These are phyloP conservation scores for Odontomyia ornata DNA, from an alignment of 2,888 invertebrate genomes.

Conservation along the genomic window DNA sequence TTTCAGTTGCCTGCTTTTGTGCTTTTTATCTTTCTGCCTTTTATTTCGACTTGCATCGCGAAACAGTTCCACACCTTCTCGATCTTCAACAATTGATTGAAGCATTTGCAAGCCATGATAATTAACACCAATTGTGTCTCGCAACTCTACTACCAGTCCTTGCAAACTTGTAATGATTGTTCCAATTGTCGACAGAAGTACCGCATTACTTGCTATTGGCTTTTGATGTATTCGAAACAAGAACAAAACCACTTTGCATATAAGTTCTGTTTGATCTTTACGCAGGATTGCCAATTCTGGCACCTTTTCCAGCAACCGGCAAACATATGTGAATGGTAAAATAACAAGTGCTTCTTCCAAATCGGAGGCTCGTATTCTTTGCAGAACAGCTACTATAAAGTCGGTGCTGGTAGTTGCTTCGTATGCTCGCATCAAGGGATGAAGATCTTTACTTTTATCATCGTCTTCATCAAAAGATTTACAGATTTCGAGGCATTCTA, in stretches of 20 bases:
- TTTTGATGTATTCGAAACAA: constrained; percentile 79
- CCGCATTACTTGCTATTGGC: constrained; percentile 78
- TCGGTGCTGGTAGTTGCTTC: constrained; percentile 77
- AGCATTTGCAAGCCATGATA: constrained; percentile 81
- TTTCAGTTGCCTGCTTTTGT: constrained; percentile 70
- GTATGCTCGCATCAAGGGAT: constrained; percentile 84
- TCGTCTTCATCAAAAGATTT: constrained; percentile 66
- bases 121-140: constrained; percentile 89
- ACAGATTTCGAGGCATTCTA: constrained; percentile 88
- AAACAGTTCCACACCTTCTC: constrained; percentile 80
- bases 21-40: constrained; percentile 71
- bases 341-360: constrained; percentile 88
- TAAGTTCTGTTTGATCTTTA: constrained; percentile 78
- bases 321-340: constrained; percentile 83
- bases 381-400: constrained; percentile 82
- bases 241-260: constrained; percentile 80
- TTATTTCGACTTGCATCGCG: constrained; percentile 75
- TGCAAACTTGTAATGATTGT: constrained; percentile 57
- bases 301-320: constrained; percentile 78
- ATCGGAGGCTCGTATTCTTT: constrained; percentile 85
- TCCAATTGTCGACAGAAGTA: constrained; percentile 66
- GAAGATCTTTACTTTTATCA: constrained; percentile 65
- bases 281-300: constrained; percentile 72
- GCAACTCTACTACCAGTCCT: constrained; percentile 58
- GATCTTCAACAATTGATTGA: constrained; percentile 78